A percentile compares a stretch with the other conserved stretches of the same genome.
These are phyloP conservation scores for Argyresthia goedartella DNA, from an alignment of 2,888 invertebrate species.

Conservation along the genomic window DNA sequence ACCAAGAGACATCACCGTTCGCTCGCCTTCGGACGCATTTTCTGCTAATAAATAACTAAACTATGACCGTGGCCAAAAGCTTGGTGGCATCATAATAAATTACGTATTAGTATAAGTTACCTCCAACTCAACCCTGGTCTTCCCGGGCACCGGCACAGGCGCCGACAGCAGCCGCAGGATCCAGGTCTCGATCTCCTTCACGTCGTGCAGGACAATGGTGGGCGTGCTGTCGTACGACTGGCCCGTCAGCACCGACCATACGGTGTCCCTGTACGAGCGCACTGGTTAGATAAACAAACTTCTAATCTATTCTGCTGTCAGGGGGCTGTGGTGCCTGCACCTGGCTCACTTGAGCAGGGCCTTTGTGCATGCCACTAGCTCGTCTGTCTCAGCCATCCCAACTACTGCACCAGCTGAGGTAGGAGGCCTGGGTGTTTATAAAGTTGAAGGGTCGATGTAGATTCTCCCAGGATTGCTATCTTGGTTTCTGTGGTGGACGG, in stretches of 20 bases:
- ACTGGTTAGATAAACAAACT: not conserved
- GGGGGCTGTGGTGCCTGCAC: too few relatives aligned
- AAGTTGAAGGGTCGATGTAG: conserved; percentile 1
- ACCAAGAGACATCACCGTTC: too few relatives aligned
- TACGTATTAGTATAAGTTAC: too few relatives aligned
- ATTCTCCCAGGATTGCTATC: too few relatives aligned
- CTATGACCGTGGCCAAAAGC: not conserved
- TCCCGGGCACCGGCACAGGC: conserved; percentile 98
- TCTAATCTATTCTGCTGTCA: too few relatives aligned
- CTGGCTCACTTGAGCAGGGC: too few relatives aligned
- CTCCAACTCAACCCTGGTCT: conserved; percentile 84
- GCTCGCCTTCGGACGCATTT: too few relatives aligned
- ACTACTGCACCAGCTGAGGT: not conserved
- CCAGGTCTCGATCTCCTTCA: conserved; percentile 99
- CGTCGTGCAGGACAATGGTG: conserved; percentile 93
- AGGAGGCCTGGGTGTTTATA: not conserved
- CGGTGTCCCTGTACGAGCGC: conserved; percentile 80
- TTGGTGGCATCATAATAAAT: not conserved
- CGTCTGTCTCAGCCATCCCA: too few relatives aligned
- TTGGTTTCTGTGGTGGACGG: too few relatives aligned
- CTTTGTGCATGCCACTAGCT: too few relatives aligned
- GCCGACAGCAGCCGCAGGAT: conserved; percentile 95
- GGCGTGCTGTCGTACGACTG: conserved; percentile 85
- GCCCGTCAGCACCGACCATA: conserved; percentile 95
- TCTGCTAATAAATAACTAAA: not conserved